Evolutionary conservation across 2,888 invertebrate genomes (phyloP), one percentile per base, ranked within the genome.

Genomic region (Sphaeridia pumilis): DNA sequence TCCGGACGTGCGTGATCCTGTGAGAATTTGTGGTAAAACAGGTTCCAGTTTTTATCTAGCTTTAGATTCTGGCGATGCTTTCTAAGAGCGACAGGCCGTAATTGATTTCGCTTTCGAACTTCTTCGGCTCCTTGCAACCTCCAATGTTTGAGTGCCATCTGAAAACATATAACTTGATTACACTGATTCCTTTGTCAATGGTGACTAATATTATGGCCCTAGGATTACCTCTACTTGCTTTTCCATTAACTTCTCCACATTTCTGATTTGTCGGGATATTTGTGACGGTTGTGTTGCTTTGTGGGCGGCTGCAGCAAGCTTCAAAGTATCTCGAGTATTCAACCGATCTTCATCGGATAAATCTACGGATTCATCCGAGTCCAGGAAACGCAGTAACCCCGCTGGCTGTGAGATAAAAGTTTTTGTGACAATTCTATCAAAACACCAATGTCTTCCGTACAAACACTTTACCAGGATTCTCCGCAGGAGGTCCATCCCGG

Each of bases 21-120:
- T 68, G 81, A 81, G 73, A 98, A 98, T 72, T 90, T 87, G 72
- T 88, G 90, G 73, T 92, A 97, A 75, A 98, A 95, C 62, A 90
- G 76, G 46, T 82, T 79, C 88, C 93, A 93, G 74, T 94, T 94
- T 21, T 85, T 83, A 66, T 81, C 82, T 47, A 84, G 81, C 73
- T 89, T 89, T 57, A 93, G 80, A 57, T 87, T 73, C 70, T 93
- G 90, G 22, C 98, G 75, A 4, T 95, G 77, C 66, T 93, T 83
- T 34, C 97, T 77, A 65, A 98, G 73, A 2, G 95, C 87, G 7
- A 98, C 87, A 3, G 95, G 97, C 46, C 89, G 77, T 67, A 65
- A 56, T 42, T 62, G 61, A 55, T 59, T 87, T 82, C 64, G 80
- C 79, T 44, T 78, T 72, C 68, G 78, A 75, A 64, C 78, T 63